A percentile compares a stretch with the other conserved stretches of the same genome.
phyloP scores from a whole-genome alignment of 1,140 invertebrate species.

The Rhyacophila brunnea region DNA sequence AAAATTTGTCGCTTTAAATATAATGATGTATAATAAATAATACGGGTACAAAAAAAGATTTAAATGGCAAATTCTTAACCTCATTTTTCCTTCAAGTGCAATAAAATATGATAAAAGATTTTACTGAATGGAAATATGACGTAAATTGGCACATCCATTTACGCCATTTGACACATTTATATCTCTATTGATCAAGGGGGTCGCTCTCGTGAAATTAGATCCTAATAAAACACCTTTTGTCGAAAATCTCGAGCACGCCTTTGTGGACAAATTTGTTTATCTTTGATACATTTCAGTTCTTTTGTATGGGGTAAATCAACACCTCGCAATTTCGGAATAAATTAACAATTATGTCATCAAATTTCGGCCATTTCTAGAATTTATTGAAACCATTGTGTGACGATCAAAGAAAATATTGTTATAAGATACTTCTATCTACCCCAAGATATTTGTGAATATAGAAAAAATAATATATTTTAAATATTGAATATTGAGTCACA shows the following conservation, averaged over 20 bases:
- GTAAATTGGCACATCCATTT: slow-evolving; percentile 36
- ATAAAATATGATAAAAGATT: slow-evolving; percentile 5
- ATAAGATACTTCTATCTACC: no score
- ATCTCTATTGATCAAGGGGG: slow-evolving; percentile 29
- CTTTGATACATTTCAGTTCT: slow-evolving; percentile 4
- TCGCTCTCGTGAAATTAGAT: slow-evolving; percentile 34
- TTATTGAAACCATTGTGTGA: no score
- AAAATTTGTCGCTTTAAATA: no score
- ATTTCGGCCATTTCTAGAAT: background rate
- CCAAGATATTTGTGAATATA: no score
- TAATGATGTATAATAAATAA: no score
- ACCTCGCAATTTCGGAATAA: slow-evolving; percentile 12
- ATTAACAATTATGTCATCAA: slow-evolving; percentile 28
- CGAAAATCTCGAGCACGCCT: slow-evolving; percentile 2
- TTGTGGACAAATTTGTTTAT: slow-evolving; percentile 19
- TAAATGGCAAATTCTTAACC: no score
- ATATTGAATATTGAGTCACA: no score
- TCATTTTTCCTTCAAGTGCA: no score
- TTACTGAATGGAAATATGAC: slow-evolving; percentile 26
- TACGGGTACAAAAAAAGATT: no score
- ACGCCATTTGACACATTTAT: slow-evolving; percentile 33
- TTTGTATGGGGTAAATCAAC: slow-evolving; percentile 17
- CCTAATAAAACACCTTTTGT: slow-evolving; percentile 12
- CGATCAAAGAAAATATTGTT: no score
- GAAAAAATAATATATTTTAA: no score